A percentile compares a stretch with the other conserved stretches of the same genome.
phyloP scores from a whole-genome alignment of 2,113 vertebrate genomes.

The Ammospiza caudacuta region DNA sequence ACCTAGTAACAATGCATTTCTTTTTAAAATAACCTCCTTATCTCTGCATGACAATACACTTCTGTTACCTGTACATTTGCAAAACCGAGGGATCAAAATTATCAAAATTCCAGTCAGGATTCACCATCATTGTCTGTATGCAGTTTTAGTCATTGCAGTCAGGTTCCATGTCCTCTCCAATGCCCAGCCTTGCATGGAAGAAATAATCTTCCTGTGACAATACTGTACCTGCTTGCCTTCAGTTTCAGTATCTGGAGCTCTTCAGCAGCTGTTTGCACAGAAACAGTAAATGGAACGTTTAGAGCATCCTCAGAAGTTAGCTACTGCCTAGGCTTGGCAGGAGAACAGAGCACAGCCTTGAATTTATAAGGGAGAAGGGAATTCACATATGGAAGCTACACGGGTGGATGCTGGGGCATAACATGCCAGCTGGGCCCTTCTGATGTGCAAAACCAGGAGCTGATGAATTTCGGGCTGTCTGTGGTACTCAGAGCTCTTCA shows the following conservation, averaged over 20 bases:
- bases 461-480: not conserved
- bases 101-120: not conserved
- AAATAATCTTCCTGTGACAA: not conserved
- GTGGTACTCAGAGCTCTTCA: not conserved
- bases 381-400: not conserved
- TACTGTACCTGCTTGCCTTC: not conserved
- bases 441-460: not conserved
- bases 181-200: not conserved
- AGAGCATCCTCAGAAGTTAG: not conserved
- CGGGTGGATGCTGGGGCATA: not conserved
- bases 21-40: not conserved
- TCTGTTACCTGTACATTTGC: not conserved
- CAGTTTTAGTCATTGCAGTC: not conserved
- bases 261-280: not conserved
- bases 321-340: not conserved
- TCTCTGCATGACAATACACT: not conserved
- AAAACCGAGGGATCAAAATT: not conserved
- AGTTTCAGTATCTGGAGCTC: not conserved
- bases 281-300: not conserved
- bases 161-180: not conserved
- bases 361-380: not conserved
- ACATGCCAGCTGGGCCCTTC: not conserved
- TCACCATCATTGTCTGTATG: not conserved
- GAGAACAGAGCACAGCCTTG: not conserved
- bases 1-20: not conserved